Base-by-base conservation (phyloP, 2,113 vertebrate species). In the Apodemus speciosus region DNA sequence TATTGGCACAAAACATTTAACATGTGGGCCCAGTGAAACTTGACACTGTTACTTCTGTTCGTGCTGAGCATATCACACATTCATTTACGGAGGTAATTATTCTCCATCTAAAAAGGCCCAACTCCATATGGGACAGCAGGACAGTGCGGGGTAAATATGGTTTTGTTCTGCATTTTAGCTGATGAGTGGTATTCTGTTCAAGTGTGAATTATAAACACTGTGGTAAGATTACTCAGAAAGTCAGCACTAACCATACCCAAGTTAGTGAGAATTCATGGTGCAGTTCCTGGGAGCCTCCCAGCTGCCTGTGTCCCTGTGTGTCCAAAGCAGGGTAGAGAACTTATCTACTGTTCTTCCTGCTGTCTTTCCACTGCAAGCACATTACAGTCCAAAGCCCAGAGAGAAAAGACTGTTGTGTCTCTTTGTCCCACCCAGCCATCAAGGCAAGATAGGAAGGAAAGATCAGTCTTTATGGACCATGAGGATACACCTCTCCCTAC, bases 41-140 rank as follows among this genome's bases (percentile, higher is more conserved):
- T 93, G 95, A 88, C 72, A 94, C 90, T 84, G 0, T 96, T 96
- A 90, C 93, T 84, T 92, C 88, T 89, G 69, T 89, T 94, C 85
- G 69, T 96, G 85, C 93, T 96, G 92, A 69, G 93, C 80, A 72
- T 88, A 92, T 85, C 88, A 92, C 89, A 92, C 96, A 68, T 58
- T 90, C 32, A 51, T 95, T 97, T 94, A 72, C 76, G 60, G 10
- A 91, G 90, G 77, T 73, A 85, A 88, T 60, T 69, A 40, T 62
- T 77, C 71, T 94, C 58, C 35, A 62, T 87, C 85, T n/a, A 30
- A 77, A 92, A 69, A 88, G 14, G 38, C 40, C 40, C 51, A 21
- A 46, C 18, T 90, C 64, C 62, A 8, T 85, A 25, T 58, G 64
- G 90, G 40, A 49, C 35, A 84, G 66, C 21, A 89, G 30, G 8